Evolutionary conservation across 2,888 invertebrate species (phyloP), one percentile per base, ranked within the genome.

Genomic region (Sclerodermus sp.): DNA sequence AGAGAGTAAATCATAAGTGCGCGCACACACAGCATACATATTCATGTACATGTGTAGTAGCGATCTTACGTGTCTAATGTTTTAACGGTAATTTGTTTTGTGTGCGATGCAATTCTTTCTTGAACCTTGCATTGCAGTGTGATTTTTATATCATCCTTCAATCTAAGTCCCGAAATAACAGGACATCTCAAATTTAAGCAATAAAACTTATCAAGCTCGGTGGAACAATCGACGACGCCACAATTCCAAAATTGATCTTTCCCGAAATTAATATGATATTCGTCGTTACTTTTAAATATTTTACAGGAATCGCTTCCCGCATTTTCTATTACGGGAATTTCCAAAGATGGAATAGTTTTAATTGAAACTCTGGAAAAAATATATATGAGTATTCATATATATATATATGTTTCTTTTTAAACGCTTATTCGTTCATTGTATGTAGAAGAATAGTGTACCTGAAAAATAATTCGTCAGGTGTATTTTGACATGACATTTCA

Each of bases 161-260:
- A 76, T 66, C 79, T 80, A 52, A 85, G 71, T 4, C 83, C 84
- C 17, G 77, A 64, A 9, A 85, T 80, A 1, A 80, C 76, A 0
- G 85, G 84, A 68, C 85, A 82, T 39, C 85, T 73, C 4, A 85
- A 37, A 3, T 79, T 77, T n/a, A 84, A 66, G 56, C 85, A 85
- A 60, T 84, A 78, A 64, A 82, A 81, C 50, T 66, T 70, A 1
- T 75, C 80, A 1, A 51, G 47, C 14, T 67, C 67, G n/a, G 57
- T 58, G 1, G 77, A 72, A 64, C 84, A 84, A 49, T 79, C 70
- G 1, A 70, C 68, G 0, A 85, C 80, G 0, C 84, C 84, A 60
- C 85, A 85, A 31, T 76, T 76, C 47, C 75, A 69, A 67, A 85
- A 83, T 54, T 79, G 76, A 2, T 77, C 74, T 1, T 77, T 79